Evolutionary conservation across 2,113 vertebrate genomes (phyloP), one percentile per base, ranked within the genome.

Genomic region (Myotis davidii): DNA sequence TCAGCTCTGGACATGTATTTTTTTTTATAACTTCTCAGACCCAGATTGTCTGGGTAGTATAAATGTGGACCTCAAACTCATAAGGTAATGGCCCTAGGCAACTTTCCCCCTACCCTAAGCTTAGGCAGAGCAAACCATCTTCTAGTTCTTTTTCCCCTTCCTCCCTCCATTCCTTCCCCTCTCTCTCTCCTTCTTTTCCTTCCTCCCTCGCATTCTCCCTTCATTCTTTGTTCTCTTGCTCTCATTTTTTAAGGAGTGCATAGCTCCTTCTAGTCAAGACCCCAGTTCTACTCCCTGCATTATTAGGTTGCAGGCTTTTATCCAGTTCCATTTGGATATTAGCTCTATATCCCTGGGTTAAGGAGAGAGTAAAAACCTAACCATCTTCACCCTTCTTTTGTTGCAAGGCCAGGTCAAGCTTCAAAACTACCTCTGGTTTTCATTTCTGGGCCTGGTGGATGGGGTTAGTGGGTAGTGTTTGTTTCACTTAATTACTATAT

Each of bases 341-440:
- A 85, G 32, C 25, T 14, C n/a, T 64, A 88, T 48, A 34, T 13
- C 23, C 25, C 25, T 72, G 64, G 72, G 14, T 85, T 65, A 78
- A 78, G 54, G 27, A 79, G 54, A 65, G 74, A 17, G 73, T 32
- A 82, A 78, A 88, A 61, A 25, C 34, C 37, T 74, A 45, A 45
- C 37, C 20, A 74, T 11, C 39, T 45, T 39, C 1, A 64, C 27
- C 29, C 16, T 88, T 85, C 34, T 42, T 83, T 70, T 78, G 78
- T 79, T 85, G 54, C 37, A 88, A 18, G 13, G 32, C 48, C 37
- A 73, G 52, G 56, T 64, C 64, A 56, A 78, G 54, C 10, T 64
- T 88, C 45, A 88, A 76, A 88, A 88, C 67, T 45, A 54, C 56
- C 42, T 78, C 45, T 92, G 54, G 17, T 85, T 89, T 94, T 81